A percentile compares a stretch with the other conserved stretches of the same genome.
phyloP scores from a whole-genome alignment of 1,140 invertebrate species.

The Episyrphus balteatus region DNA sequence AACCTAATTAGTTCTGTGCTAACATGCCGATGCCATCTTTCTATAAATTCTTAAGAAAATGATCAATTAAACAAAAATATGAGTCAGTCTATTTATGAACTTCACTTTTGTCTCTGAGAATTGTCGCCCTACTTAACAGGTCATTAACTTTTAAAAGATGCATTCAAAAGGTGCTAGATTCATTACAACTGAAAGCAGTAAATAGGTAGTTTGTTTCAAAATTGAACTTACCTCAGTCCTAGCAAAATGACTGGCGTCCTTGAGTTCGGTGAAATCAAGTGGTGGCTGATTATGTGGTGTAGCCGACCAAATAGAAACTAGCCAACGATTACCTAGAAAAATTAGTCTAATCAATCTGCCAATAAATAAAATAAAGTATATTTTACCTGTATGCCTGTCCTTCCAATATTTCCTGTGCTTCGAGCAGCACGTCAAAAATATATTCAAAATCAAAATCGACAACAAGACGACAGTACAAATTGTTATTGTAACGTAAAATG shows the following conservation, averaged over 20 bases:
- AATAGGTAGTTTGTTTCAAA: too few relatives aligned
- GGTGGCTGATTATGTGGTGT: slow-evolving; percentile 74
- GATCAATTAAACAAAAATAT: too few relatives aligned
- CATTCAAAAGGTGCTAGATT: not conserved
- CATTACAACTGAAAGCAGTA: too few relatives aligned
- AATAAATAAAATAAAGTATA: slow-evolving; percentile 8
- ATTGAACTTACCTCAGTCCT: slow-evolving; percentile 20
- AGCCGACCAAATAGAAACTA: slow-evolving; percentile 68
- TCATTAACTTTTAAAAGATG: too few relatives aligned
- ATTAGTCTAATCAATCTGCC: too few relatives aligned
- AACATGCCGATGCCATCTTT: too few relatives aligned
- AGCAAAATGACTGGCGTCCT: slow-evolving; percentile 39
- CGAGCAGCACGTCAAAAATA: slow-evolving; percentile 68
- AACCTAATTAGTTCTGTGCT: too few relatives aligned
- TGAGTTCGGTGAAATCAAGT: slow-evolving; percentile 63
- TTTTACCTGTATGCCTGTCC: slow-evolving; percentile 63
- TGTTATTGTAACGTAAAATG: slow-evolving; percentile 67
- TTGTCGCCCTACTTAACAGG: too few relatives aligned
- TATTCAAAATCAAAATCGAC: slow-evolving; percentile 59
- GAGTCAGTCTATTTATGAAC: too few relatives aligned
- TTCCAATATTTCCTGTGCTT: slow-evolving; percentile 68
- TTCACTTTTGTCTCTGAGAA: not conserved
- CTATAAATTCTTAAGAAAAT: too few relatives aligned
- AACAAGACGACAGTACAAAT: slow-evolving; percentile 60
- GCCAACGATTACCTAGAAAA: slow-evolving; percentile 67